Base-by-base conservation (phyloP, 1,140 invertebrate species). In the Nomia melanderi region DNA sequence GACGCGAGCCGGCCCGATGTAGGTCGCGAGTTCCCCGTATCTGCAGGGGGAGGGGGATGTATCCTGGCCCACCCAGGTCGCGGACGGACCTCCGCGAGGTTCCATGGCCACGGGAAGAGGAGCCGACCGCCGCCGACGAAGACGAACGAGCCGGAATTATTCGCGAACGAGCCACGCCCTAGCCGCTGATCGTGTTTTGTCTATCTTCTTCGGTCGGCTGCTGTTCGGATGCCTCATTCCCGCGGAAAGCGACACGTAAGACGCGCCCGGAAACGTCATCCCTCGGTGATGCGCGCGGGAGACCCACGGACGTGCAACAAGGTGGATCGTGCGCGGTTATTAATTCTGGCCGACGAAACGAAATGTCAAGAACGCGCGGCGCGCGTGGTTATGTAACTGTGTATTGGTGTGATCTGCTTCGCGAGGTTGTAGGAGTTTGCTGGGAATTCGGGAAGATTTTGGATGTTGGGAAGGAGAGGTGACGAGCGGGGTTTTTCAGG, bases 141-240 rank as follows among this genome's bases (percentile, higher is more conserved):
- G 71, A 67, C 36, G 72, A 9, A 79, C 64, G 77, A 67, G 56
- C 1, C 25, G 59, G 41, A 65, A 79, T 79, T 64, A 77, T 79
- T 69, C 59, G 25, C 36, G 50, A 29, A 41, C 62, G 50, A 23
- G 60, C 71, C 71, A 74, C 72, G 50, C 62, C 60, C 71, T 65
- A 20, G 1, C 33, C 14, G 39, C 33, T 33, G 70, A 54, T 73
- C 36, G 63, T 57, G 63, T 74, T 74, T 74, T 36, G 72, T 74
- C 72, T 66, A 66, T 74, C 72, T 33, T 44, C 9, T 9, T 20
- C 12, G 6, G 14, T n/a, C n/a, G n/a, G n/a, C n/a, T n/a, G n/a
- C n/a, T n/a, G n/a, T n/a, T n/a, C n/a, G n/a, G n/a, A n/a, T n/a
- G n/a, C n/a, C n/a, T n/a, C n/a, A n/a, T n/a, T n/a, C n/a, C n/a